Evolutionary conservation across 2,113 vertebrate genomes (phyloP).

Genomic region (Epinephelus fuscoguttatus): DNA sequence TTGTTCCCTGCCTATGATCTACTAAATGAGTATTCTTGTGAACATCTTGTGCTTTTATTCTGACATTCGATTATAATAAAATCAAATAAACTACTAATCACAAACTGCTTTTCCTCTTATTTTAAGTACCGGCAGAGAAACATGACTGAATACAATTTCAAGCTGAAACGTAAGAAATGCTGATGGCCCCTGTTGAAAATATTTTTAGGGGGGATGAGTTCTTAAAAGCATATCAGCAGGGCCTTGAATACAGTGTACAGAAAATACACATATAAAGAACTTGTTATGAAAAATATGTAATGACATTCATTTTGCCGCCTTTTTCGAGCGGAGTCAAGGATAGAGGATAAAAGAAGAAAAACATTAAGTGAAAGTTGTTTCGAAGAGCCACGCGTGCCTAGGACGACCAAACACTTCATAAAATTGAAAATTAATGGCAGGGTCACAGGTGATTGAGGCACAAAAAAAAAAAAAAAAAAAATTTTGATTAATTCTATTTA

Average conservation of each 20-base stretch:
- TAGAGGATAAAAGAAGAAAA: slow-evolving; percentile 31
- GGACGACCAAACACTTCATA: slow-evolving; percentile 10
- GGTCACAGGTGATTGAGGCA: slow-evolving; percentile 24
- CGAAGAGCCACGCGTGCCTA: background rate
- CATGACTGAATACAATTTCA: background rate
- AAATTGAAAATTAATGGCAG: slow-evolving; percentile 30
- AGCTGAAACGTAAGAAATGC: background rate
- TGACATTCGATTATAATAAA: too few relatives aligned
- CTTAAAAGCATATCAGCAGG: slow-evolving; percentile 37
- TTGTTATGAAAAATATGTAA: slow-evolving; percentile 21
- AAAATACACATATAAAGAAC: slow-evolving; percentile 15
- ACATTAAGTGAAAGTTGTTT: slow-evolving; percentile 32
- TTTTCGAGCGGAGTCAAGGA: slow-evolving; percentile 53
- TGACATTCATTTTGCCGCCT: slow-evolving; percentile 17
- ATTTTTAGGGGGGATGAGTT: background rate
- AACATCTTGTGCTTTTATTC: too few relatives aligned
- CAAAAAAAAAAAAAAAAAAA: slow-evolving; percentile 15
- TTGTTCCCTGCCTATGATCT: too few relatives aligned
- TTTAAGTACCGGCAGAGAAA: background rate
- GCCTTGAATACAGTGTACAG: slow-evolving; percentile 31
- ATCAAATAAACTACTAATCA: background rate
- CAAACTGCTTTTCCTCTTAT: background rate
- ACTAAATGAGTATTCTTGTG: too few relatives aligned
- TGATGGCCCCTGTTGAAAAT: slow-evolving; percentile 4
- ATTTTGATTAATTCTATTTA: slow-evolving; percentile 38